Conservation (phyloP, 2,888 invertebrate species). For the Trichopoda pennipes region DNA sequence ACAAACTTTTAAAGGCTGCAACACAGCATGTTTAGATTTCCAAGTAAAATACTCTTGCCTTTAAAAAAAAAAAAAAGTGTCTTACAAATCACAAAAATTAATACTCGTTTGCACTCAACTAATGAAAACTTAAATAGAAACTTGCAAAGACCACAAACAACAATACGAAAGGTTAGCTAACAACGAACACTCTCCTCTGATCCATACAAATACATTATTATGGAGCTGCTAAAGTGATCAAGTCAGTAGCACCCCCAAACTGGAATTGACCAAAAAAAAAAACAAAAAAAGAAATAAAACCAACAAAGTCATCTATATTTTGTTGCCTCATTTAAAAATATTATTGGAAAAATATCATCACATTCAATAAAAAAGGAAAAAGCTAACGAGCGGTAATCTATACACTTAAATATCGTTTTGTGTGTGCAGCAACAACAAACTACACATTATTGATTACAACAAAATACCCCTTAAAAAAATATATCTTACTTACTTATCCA, state of each 20-base stretch:
- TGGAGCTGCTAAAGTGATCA: slow-evolving; percentile 41
- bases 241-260: slow-evolving; percentile 57
- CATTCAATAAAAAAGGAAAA: slow-evolving; percentile 45
- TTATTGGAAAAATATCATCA: slow-evolving; percentile 37
- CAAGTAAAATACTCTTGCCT: slow-evolving; percentile 35
- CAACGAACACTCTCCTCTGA: slow-evolving; percentile 5
- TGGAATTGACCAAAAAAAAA: slow-evolving; percentile 46
- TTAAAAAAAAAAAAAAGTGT: slow-evolving; percentile 50
- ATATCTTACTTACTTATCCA: background rate
- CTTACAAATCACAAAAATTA: slow-evolving; percentile 41
- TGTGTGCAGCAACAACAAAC: background rate
- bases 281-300: slow-evolving; percentile 1
- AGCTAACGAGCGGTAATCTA: slow-evolving; percentile 10
- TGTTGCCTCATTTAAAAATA: slow-evolving; percentile 22
- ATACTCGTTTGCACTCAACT: slow-evolving; percentile 12
- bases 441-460: slow-evolving; percentile 52
- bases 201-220: slow-evolving; percentile 6
- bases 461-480: slow-evolving; percentile 43
- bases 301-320: slow-evolving; percentile 57
- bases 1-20: slow-evolving; percentile 53
- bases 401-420: slow-evolving; percentile 15
- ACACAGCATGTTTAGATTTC: slow-evolving; percentile 50
- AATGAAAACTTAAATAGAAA: slow-evolving; percentile 56
- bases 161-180: slow-evolving; percentile 53
- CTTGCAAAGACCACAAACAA: slow-evolving; percentile 29